Base-by-base conservation (phyloP, 2,888 invertebrate species). In the Lamellibrachia columna region DNA sequence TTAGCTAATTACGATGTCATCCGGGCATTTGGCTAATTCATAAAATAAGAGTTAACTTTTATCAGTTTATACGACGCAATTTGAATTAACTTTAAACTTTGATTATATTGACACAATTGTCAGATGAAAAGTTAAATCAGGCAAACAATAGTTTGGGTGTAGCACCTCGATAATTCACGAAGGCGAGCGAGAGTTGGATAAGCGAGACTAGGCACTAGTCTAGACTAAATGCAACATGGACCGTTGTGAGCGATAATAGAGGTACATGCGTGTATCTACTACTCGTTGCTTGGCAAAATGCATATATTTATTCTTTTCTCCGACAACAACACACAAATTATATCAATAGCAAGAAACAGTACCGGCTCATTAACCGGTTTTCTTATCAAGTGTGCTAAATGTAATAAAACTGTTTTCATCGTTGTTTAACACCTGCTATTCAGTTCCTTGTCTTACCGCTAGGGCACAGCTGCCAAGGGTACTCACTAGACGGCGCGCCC, bases 261-360 rank as follows among this genome's bases (percentile, higher is more conserved):
- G 75, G 4, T 11, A 11, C 75, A 75, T 75, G 75, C 22, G 75
- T 75, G n/a, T 75, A 75, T 75, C 22, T 75, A 6, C 11, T 15
- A 75, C 22, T 75, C 3, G n/a, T 22, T 9, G 9, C 55, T 55
- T 9, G 55, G 55, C 55, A 55, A 7, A 55, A 75, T 75, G 22
- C 15, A 22, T 75, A 9, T 90, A 75, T n/a, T 90, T 75, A n/a
- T 92, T 55, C 28, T 93, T 92, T 60, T 93, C 92, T 40, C 90
- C 91, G 28, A 9, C 90, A 22, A 40, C 40, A 58, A 8, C 55
- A 91, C 22, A 52, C 9, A 91, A 28, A 9, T 28, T 53, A n/a
- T 75, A 75, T 6, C 22, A 75, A 75, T 22, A 75, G 75, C 75
- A 75, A 75, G n/a, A 75, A 75, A 75, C 22, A 75, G 75, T 75